Evolutionary conservation across 1,140 invertebrate species (phyloP).

Genomic region (Musca vetustissima): DNA sequence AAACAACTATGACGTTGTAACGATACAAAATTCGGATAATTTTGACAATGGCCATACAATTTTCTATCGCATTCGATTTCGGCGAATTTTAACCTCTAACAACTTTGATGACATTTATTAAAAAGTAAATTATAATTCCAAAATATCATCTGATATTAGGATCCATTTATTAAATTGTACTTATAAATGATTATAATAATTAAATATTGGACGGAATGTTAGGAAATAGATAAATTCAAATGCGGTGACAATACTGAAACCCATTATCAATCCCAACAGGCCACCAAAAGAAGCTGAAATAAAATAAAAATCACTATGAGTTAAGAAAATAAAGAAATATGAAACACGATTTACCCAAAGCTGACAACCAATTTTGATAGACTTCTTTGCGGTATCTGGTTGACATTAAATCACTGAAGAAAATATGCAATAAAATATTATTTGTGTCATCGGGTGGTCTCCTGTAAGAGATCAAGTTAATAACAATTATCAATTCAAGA

Average conservation of each 20-base stretch:
- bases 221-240: slow-evolving; percentile 69
- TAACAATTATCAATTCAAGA: background rate
- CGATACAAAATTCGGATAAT: too few species aligned
- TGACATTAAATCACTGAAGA: slow-evolving; percentile 63
- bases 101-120: too few species aligned
- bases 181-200: slow-evolving; percentile 41
- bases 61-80: too few species aligned
- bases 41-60: too few species aligned
- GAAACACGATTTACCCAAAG: slow-evolving; percentile 42
- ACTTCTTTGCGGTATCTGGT: slow-evolving; percentile 63
- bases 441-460: slow-evolving; percentile 55
- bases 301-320: slow-evolving; percentile 23
- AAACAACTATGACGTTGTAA: too few species aligned
- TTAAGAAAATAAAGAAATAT: slow-evolving; percentile 1
- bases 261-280: slow-evolving; percentile 65
- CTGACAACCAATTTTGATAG: slow-evolving; percentile 60
- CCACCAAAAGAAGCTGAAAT: slow-evolving; percentile 70
- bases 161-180: slow-evolving; percentile 8
- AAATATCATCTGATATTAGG: background rate
- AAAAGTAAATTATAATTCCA: too few species aligned
- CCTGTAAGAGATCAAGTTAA: slow-evolving; percentile 42
- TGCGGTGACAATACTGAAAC: slow-evolving; percentile 68
- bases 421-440: slow-evolving; percentile 63
- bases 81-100: too few species aligned
- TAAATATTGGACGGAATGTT: slow-evolving; percentile 58